Conservation (phyloP, 2,797 vertebrate species). For the Cryptoblepharus egeriae region DNA sequence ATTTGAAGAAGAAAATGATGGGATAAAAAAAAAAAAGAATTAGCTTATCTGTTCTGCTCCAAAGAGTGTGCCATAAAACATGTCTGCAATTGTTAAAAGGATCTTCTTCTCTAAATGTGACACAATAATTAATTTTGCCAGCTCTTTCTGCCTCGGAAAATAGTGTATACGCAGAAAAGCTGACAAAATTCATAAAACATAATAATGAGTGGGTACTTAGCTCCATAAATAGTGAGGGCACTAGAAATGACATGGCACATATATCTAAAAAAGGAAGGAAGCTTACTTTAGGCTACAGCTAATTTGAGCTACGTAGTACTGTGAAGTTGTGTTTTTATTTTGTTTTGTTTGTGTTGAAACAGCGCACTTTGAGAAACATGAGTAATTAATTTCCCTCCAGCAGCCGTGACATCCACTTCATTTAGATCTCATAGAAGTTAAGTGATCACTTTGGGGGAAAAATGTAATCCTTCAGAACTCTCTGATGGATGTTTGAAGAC, state of each 20-base stretch:
- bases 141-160: conserved; percentile 27
- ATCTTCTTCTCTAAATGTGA: background rate
- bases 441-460: conserved; percentile 26
- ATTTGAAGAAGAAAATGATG: conserved; percentile 1
- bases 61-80: background rate
- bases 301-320: conserved; percentile 4
- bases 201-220: conserved; percentile 48
- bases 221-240: conserved; percentile 11
- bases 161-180: conserved; percentile 33
- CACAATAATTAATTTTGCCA: conserved; percentile 17
- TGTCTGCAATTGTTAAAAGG: background rate
- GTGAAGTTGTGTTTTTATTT: conserved; percentile 2
- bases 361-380: conserved; percentile 26
- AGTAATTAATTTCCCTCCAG: conserved; percentile 29
- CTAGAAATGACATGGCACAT: background rate
- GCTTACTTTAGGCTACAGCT: background rate
- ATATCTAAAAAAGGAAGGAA: background rate
- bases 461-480: conserved; percentile 27
- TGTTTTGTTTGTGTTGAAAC: conserved; percentile 5
- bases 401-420: conserved; percentile 18
- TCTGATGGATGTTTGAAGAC: conserved; percentile 37
- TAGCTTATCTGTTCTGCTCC: background rate
- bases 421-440: conserved; percentile 30
- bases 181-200: conserved; percentile 50
- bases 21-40: background rate